phyloP scores from a whole-genome alignment of 23 tunicate genomes.

The Botrylloides violaceus region DNA sequence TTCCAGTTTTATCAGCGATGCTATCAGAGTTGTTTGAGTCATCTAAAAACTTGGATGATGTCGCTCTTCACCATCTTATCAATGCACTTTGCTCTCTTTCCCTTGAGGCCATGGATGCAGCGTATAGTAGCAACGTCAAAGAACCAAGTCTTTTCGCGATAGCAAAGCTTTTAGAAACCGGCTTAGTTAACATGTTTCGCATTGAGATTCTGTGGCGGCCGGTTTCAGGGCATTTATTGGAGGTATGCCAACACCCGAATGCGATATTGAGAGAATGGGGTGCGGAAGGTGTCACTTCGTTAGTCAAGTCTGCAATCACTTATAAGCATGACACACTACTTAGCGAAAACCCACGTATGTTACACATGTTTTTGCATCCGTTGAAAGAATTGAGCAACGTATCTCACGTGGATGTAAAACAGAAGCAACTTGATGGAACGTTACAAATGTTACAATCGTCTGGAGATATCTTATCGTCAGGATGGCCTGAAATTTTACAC shows the following conservation, averaged over 20 bases:
- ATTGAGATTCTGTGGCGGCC: constrained; percentile 95
- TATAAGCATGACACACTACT: constrained; percentile 48
- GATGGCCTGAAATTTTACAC: constrained; percentile 68
- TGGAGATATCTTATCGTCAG: constrained; percentile 63
- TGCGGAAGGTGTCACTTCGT: constrained; percentile 78
- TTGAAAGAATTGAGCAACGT: constrained; percentile 60
- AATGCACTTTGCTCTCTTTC: constrained; percentile 91
- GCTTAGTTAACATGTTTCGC: constrained; percentile 82
- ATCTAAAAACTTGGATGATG: constrained; percentile 87
- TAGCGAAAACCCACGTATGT: constrained; percentile 38
- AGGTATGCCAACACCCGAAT: constrained; percentile 94
- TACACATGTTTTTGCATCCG: constrained; percentile 87
- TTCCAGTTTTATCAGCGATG: constrained; percentile 70
- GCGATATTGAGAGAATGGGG: constrained; percentile 77
- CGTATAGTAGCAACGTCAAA: constrained; percentile 54
- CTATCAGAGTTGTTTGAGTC: constrained; percentile 67
- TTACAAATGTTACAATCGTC: constrained; percentile 71
- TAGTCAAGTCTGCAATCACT: constrained; percentile 80
- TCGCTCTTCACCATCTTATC: constrained; percentile 85
- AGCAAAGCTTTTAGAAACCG: constrained; percentile 85
- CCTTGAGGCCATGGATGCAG: constrained; percentile 90
- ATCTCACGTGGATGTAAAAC: constrained; percentile 48
- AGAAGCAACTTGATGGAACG: constrained; percentile 66
- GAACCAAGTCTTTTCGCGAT: constrained; percentile 95
- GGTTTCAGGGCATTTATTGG: constrained; percentile 93